Conservation (phyloP, 2,888 invertebrate species). For the Balanococcus diminutus region DNA sequence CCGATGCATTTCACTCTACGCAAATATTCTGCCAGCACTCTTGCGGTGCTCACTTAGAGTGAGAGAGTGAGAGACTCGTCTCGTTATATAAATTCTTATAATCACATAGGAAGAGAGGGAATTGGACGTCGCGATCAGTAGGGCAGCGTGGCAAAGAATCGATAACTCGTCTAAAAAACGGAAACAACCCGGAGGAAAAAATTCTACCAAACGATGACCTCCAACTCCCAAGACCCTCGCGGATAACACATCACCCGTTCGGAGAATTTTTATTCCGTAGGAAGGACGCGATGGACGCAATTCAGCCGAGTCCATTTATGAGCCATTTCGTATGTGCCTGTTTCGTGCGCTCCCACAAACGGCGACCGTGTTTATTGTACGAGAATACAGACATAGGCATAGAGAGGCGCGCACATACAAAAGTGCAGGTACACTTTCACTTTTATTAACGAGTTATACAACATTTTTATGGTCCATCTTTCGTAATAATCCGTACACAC, state of each 20-base stretch:
- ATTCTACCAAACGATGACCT: neutral
- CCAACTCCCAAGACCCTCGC: neutral
- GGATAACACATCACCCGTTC: too few species aligned
- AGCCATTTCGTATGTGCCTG: neutral
- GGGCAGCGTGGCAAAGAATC: neutral
- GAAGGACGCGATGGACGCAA: neutral
- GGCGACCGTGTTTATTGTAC: neutral
- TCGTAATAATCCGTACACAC: constrained; percentile 50
- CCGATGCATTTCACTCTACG: too few species aligned
- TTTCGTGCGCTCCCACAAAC: neutral
- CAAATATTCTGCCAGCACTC: too few species aligned
- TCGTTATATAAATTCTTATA: neutral
- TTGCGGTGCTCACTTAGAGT: neutral
- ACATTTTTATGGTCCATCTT: constrained; percentile 52
- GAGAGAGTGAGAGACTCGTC: too few species aligned
- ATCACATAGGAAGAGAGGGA: neutral
- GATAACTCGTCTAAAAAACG: neutral
- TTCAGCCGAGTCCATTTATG: neutral
- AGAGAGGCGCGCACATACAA: neutral
- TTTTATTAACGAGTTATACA: constrained; percentile 52
- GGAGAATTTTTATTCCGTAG: neutral
- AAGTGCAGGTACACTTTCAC: constrained; percentile 42
- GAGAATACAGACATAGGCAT: neutral
- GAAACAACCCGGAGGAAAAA: neutral
- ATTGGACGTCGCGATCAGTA: too few species aligned